Evolutionary conservation across 2,888 invertebrate genomes (phyloP), one percentile per base, ranked within the genome.

Genomic region (Mesorhabditis sp.): DNA sequence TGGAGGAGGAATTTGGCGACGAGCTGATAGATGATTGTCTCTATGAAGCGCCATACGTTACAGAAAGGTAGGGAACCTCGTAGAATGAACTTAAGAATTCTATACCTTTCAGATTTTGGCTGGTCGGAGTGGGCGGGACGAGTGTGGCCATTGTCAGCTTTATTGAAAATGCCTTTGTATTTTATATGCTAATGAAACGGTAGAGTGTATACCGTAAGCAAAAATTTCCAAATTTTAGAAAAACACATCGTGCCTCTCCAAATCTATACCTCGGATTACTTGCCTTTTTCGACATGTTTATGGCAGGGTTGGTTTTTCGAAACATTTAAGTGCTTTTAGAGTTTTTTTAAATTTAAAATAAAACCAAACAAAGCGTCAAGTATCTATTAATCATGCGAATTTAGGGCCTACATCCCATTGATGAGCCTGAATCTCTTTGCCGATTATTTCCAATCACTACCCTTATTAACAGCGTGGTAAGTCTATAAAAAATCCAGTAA

Each of bases 121-220:
- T 83, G 68, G 83, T 83, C 15, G 74, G 81, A 42, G 75, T 81
- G 4, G 74, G 81, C 45, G 83, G 83, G 5, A 80, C 82, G 28
- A 71, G 75, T 10, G 76, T 84, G 10, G 75, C 82, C 4, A 67
- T 83, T 41, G 70, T 79, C 67, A 79, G 76, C 64, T 76, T 80
- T 44, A 43, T 80, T 62, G 81, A 82, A 69, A 82, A 82, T 69
- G 69, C 74, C 41, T 80, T 81, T 62, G 72, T 81, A 7, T 76
- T 72, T 15, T 72, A 75, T 67, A 77, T 81, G 71, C 67, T 81
- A 7, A 72, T 78, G 50, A 74, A 74, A 69, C 78, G 70, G 79
- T 78, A 42, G 50, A 71, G 65, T 13, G 10, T 63, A n/a, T 43
- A 45, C 43, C 50, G 15, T 45, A 6, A 13, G n/a, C 45, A 44